Base-by-base conservation (phyloP, 2,113 vertebrate genomes). In the Dasyornis broadbenti region DNA sequence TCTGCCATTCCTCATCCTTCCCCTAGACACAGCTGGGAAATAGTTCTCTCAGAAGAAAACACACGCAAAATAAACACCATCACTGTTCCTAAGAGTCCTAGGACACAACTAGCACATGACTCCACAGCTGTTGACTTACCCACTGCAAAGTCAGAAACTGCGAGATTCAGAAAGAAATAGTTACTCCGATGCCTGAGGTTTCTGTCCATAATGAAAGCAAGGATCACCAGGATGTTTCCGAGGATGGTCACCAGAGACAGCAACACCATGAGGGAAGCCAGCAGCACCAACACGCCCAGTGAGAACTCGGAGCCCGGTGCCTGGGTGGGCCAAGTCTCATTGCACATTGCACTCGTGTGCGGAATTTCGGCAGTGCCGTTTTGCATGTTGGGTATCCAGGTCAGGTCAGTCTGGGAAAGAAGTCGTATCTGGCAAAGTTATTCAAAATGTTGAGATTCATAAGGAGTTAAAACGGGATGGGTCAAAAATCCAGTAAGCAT, bases 141-240 rank as follows among this genome's bases (percentile, higher is more conserved):
- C 37, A 99, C 98, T 42, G 99, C 98, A 96, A 99, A 99, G 97
- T 99, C 99, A 56, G 98, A 98, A 96, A 99, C 97, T 31, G 99
- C 99, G 96, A 99, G 97, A 92, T 99, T 99, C 63, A 99, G 94
- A 57, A 99, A 98, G 97, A 98, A 99, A 63, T 98, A 99, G 96
- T 98, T 99, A 86, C 98, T 99, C 61, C 98, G 98, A 71, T 98
- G 98, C 86, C 99, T 98, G 75, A 99, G 98, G 84, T 98, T 99
- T 95, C 98, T 98, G 97, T 99, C 99, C 97, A 98, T 92, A 90
- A 98, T 92, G 84, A 99, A 99, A 54, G 98, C 98, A 71, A 98
- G 92, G 91, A 99, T 98, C 35, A 99, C 98, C 89, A 99, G 77
- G 4, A 97, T 97, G 82, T 99, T 99, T 5, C 99, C 99, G 44